These are phyloP conservation scores for Escarpia spicata DNA, from an alignment of 2,888 invertebrate genomes.

Conservation along the genomic window DNA sequence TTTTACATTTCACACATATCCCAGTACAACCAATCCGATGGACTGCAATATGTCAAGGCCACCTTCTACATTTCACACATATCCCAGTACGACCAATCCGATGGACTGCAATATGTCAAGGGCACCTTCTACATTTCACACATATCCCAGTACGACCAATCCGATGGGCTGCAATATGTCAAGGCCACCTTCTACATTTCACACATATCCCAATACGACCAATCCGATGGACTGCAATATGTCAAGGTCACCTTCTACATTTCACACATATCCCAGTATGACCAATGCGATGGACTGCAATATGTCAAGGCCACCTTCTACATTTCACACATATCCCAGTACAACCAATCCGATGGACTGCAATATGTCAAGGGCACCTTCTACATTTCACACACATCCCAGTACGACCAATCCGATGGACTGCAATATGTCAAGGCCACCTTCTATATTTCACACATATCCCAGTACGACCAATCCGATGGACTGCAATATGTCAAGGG, in stretches of 20 bases:
- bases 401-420: constrained; percentile 71
- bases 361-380: constrained; percentile 39
- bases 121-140: constrained; percentile 69
- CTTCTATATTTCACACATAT: constrained; percentile 78
- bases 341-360: constrained; percentile 74
- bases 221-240: constrained; percentile 74
- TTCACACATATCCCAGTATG: constrained; percentile 79
- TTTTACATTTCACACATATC: constrained; percentile 77
- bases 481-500: constrained; percentile 73
- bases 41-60: constrained; percentile 70
- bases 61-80: constrained; percentile 73
- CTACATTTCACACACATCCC: constrained; percentile 43
- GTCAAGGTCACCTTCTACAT: neutral
- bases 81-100: constrained; percentile 72
- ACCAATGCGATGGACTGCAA: constrained; percentile 74
- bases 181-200: constrained; percentile 63
- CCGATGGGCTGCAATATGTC: constrained; percentile 73
- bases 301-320: constrained; percentile 20
- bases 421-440: constrained; percentile 67
- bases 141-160: constrained; percentile 75
- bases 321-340: constrained; percentile 79
- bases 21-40: constrained; percentile 70
- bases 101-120: constrained; percentile 73
- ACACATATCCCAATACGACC: constrained; percentile 77
- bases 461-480: constrained; percentile 66